Evolutionary conservation across 2,113 vertebrate species (phyloP).

Genomic region (Thalassarche chlororhynchos): DNA sequence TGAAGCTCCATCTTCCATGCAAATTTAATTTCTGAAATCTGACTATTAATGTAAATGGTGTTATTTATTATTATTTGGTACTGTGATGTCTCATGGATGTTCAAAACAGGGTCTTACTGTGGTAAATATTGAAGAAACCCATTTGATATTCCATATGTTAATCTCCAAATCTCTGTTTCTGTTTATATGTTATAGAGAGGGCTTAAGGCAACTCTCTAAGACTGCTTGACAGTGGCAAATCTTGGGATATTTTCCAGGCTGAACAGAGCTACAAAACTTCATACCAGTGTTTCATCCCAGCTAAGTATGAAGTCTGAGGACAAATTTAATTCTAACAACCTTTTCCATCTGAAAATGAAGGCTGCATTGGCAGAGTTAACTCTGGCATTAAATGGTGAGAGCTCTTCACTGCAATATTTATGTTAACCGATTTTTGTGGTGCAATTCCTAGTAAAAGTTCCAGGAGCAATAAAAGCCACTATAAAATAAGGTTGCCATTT

Average conservation of each 20-base stretch:
- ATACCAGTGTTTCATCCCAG: not conserved
- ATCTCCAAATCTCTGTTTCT: not conserved
- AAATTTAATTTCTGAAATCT: slow-evolving; percentile 6
- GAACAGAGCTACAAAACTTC: not conserved
- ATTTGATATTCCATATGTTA: not conserved
- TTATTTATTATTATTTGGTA: not conserved
- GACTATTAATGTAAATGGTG: not conserved
- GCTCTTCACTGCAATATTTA: slow-evolving; percentile 17
- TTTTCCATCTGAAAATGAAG: slow-evolving; percentile 3
- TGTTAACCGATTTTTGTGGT: slow-evolving; percentile 22
- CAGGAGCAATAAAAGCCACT: slow-evolving; percentile 19
- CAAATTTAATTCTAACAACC: slow-evolving; percentile 38
- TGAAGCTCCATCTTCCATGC: not conserved
- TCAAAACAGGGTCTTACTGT: not conserved
- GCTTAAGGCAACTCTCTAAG: not conserved
- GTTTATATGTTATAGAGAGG: not conserved
- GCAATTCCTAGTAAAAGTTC: slow-evolving; percentile 40
- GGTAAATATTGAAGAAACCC: not conserved
- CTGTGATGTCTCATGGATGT: not conserved
- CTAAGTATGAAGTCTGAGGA: not conserved
- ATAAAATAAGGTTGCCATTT: slow-evolving; percentile 39
- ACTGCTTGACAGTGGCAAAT: not conserved
- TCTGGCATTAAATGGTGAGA: slow-evolving; percentile 2
- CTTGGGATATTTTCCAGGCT: not conserved
- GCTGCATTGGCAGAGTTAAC: slow-evolving; percentile 9